Percentiles rank a stretch among this genome's conserved stretches.
phyloP scores from a whole-genome alignment of 2,888 invertebrate genomes.

The Diachrysia chrysitis region DNA sequence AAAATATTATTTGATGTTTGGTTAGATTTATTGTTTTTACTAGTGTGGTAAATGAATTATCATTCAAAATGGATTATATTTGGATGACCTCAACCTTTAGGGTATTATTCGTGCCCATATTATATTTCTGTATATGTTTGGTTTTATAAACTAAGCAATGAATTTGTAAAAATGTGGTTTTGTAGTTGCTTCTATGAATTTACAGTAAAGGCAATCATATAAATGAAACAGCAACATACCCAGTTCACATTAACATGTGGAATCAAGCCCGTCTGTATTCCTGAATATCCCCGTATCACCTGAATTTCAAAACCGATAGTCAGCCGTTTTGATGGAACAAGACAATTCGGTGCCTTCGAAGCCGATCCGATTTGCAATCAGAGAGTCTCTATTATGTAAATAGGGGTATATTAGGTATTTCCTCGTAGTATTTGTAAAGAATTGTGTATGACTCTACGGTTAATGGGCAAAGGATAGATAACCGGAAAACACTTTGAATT shows the following conservation, averaged over 20 bases:
- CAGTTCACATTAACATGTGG: neutral
- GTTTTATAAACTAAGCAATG: no score
- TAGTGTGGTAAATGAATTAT: no score
- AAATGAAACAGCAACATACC: neutral
- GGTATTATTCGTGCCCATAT: no score
- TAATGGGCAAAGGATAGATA: neutral
- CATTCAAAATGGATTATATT: no score
- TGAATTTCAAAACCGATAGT: constrained; percentile 7
- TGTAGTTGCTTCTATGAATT: no score
- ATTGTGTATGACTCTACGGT: neutral
- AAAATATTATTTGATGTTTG: no score
- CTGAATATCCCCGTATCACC: neutral
- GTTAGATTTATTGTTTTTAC: no score
- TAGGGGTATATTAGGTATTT: neutral
- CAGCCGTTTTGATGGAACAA: constrained; percentile 25
- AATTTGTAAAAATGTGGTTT: no score
- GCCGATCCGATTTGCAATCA: constrained; percentile 25
- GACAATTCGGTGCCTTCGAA: constrained; percentile 16
- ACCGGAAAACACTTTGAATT: neutral
- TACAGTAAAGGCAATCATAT: neutral
- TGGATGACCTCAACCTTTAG: no score
- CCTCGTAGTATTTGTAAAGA: neutral
- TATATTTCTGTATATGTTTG: no score
- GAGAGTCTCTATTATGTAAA: constrained; percentile 12
- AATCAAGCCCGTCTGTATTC: neutral